Conservation (phyloP, 1,140 invertebrate species). For the Holcopasites calliopsidis region DNA sequence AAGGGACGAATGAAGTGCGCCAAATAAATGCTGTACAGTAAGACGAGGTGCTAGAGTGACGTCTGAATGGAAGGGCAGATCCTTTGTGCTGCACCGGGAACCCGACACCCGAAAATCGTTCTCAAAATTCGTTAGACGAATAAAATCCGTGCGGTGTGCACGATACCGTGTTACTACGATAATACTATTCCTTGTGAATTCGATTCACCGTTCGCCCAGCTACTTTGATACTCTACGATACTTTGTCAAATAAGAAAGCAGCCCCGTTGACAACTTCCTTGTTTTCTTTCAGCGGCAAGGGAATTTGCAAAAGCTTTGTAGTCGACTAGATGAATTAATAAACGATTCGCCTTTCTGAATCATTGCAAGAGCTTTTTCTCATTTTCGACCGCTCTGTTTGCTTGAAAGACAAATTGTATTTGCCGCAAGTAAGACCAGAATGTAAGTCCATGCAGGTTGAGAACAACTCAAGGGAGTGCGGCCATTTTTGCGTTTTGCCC, state of each 20-base stretch:
- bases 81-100: slow-evolving; percentile 74
- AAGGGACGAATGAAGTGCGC: slow-evolving; percentile 68
- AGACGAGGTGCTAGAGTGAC: slow-evolving; percentile 79
- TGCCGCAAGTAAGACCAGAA: background rate
- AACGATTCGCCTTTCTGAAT: too few relatives aligned
- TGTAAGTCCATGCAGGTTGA: slow-evolving; percentile 62
- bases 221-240: background rate
- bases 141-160: background rate
- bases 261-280: too few relatives aligned
- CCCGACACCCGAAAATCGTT: slow-evolving; percentile 78
- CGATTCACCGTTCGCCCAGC: background rate
- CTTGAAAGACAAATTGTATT: too few relatives aligned
- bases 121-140: slow-evolving; percentile 70
- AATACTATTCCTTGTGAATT: background rate
- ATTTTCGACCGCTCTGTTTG: too few relatives aligned
- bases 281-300: too few relatives aligned
- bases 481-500: slow-evolving; percentile 74
- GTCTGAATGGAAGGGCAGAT: slow-evolving; percentile 77
- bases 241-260: too few relatives aligned
- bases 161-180: background rate
- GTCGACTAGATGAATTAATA: too few relatives aligned
- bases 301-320: too few relatives aligned
- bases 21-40: slow-evolving; percentile 70
- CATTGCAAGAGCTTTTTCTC: too few relatives aligned
- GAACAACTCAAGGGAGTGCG: slow-evolving; percentile 69